phyloP scores from a whole-genome alignment of 2,797 vertebrate genomes.

The Euphonia xanthogaster region DNA sequence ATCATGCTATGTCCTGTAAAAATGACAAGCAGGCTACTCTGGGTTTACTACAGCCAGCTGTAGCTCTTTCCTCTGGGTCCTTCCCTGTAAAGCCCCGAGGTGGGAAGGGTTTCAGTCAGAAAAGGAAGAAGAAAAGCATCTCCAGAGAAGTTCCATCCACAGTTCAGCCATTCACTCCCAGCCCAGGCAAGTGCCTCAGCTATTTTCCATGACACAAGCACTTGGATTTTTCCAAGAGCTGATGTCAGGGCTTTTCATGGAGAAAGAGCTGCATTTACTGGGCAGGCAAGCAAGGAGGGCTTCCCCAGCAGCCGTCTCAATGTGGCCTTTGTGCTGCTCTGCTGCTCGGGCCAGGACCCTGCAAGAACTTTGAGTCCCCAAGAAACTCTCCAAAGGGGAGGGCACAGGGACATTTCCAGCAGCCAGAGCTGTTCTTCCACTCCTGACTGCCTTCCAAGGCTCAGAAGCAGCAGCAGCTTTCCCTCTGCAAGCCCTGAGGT shows the following conservation, averaged over 20 bases:
- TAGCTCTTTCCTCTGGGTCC: neutral
- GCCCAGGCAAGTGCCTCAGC: conserved; percentile 68
- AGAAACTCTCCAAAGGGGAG: conserved; percentile 54
- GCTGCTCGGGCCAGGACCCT: conserved; percentile 69
- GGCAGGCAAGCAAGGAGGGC: conserved; percentile 72
- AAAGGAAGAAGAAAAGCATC: conserved; percentile 23
- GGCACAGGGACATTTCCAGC: conserved; percentile 33
- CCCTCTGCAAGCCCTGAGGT: neutral
- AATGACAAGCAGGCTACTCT: neutral
- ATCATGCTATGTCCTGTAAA: neutral
- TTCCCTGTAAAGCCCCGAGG: neutral
- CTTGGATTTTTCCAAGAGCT: conserved; percentile 80
- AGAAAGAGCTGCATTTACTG: conserved; percentile 79
- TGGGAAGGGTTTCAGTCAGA: neutral
- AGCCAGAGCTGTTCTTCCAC: conserved; percentile 42
- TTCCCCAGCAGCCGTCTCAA: conserved; percentile 77
- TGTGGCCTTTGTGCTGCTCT: conserved; percentile 75
- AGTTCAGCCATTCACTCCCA: conserved; percentile 65
- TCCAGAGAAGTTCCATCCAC: conserved; percentile 49
- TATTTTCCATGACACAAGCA: conserved; percentile 76
- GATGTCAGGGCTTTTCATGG: conserved; percentile 79
- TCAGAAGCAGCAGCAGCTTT: conserved; percentile 15
- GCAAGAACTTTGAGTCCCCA: conserved; percentile 61
- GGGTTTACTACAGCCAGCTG: neutral
- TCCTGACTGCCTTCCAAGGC: conserved; percentile 49